phyloP scores from a whole-genome alignment of 2,888 invertebrate genomes.

The Pseudococcus viburni region DNA sequence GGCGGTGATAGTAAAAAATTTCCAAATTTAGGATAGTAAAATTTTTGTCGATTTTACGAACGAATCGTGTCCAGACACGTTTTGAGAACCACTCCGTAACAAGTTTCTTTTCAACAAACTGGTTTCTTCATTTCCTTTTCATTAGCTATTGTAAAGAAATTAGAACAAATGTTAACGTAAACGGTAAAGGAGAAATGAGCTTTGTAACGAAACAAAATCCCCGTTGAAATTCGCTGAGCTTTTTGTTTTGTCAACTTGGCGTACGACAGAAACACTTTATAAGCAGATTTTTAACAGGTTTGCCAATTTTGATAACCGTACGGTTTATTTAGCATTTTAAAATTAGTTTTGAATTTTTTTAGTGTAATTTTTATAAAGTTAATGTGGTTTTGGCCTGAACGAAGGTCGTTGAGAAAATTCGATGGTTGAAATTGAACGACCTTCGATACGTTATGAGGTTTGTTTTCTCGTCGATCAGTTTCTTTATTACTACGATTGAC shows the following conservation, averaged over 20 bases:
- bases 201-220: not conserved
- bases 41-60: not conserved
- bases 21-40: not conserved
- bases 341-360: not conserved
- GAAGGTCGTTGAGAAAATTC: not conserved
- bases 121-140: constrained; percentile 54
- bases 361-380: not conserved
- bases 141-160: not conserved
- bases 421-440: not conserved
- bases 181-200: constrained; percentile 9
- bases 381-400: not conserved
- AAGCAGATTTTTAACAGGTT: constrained; percentile 46
- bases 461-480: constrained; percentile 31
- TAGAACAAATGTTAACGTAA: constrained; percentile 15
- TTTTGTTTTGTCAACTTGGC: not conserved
- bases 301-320: constrained; percentile 26
- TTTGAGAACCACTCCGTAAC: constrained; percentile 47
- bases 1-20: constrained; percentile 4
- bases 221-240: not conserved
- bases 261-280: not conserved
- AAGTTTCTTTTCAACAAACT: constrained; percentile 53
- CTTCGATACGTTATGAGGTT: not conserved
- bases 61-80: not conserved
- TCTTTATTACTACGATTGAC: constrained; percentile 6
- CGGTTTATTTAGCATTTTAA: constrained; percentile 1